Conservation (phyloP, 92 coral and sea anemone species). For the Bergia puertoricense region DNA sequence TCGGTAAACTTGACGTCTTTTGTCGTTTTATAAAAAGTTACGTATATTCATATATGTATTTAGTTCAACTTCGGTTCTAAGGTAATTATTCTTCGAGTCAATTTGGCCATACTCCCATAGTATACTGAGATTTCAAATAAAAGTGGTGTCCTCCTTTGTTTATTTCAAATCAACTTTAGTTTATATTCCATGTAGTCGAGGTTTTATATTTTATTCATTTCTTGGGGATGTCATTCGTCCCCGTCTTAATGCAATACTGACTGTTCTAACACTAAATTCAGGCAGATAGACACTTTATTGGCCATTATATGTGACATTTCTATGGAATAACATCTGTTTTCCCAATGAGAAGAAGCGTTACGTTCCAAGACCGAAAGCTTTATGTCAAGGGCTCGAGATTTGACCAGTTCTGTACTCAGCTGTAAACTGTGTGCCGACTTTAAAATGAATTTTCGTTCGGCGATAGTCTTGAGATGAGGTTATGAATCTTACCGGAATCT, state of each 20-base stretch:
- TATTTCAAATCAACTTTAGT: background rate
- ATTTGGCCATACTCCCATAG: background rate
- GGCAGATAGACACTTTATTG: background rate
- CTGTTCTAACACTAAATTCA: background rate
- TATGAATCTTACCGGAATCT: too few species aligned
- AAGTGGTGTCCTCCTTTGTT: background rate
- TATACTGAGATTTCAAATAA: background rate
- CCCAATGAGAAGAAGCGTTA: background rate
- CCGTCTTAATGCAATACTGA: background rate
- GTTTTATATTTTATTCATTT: background rate
- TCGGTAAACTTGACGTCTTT: slow-evolving; percentile 4
- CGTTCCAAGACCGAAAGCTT: background rate
- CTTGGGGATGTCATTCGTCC: background rate
- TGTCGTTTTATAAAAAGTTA: background rate
- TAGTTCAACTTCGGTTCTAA: background rate
- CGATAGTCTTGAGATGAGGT: background rate
- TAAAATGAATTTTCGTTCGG: background rate
- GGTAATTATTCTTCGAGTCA: background rate
- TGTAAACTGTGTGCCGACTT: background rate
- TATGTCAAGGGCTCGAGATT: background rate
- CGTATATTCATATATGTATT: background rate
- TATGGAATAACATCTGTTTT: background rate
- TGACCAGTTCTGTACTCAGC: background rate
- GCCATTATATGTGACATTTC: background rate
- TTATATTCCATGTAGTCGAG: background rate